These are phyloP conservation scores for Steinernema feltiae DNA, from an alignment of 1,140 invertebrate genomes.

Conservation along the genomic window DNA sequence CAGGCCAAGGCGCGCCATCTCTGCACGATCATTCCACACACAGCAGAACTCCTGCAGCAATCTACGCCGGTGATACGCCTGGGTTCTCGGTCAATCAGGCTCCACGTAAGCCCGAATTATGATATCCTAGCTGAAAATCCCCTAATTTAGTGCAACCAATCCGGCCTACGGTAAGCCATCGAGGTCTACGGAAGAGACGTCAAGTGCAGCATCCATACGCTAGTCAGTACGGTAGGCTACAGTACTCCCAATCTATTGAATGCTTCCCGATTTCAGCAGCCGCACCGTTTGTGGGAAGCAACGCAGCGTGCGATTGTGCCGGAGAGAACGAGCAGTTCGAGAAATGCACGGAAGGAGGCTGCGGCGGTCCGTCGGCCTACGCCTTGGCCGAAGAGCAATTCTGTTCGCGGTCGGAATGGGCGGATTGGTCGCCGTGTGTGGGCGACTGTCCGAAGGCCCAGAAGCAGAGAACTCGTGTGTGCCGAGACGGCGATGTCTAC, in stretches of 20 bases:
- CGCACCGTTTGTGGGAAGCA: neutral
- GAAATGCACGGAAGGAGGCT: neutral
- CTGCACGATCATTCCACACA: neutral
- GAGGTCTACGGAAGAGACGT: neutral
- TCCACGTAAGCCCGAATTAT: neutral
- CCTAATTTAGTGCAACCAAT: slow-evolving; percentile 13
- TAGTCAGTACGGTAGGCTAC: slow-evolving; percentile 1
- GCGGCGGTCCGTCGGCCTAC: no score
- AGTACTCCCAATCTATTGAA: no score
- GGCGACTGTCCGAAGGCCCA: slow-evolving; percentile 1
- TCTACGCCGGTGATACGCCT: neutral
- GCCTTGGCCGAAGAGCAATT: no score
- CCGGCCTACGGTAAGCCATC: slow-evolving; percentile 26
- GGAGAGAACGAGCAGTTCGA: slow-evolving; percentile 7
- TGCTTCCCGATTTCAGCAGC: neutral
- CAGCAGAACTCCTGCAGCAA: neutral
- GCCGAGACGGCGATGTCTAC: neutral
- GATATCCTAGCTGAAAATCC: neutral
- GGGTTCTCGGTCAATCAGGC: neutral
- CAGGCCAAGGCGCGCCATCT: slow-evolving; percentile 3
- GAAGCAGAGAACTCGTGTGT: neutral
- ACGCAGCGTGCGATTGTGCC: neutral
- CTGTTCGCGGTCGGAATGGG: neutral
- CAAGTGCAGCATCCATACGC: neutral
- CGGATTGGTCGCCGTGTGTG: neutral